Conservation (phyloP, 92 coral and sea anemone species). For the Palythoa grandiflora region DNA sequence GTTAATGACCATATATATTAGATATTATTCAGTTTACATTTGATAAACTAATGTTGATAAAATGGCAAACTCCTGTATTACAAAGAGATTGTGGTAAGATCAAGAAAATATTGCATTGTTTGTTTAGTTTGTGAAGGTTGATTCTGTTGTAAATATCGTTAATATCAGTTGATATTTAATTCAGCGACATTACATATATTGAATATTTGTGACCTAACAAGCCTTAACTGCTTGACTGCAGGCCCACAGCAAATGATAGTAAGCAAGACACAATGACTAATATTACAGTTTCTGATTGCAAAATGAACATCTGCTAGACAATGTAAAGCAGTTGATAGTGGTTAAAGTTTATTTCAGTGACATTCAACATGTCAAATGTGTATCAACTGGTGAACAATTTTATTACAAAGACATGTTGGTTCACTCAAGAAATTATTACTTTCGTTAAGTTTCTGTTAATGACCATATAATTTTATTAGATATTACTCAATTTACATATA, state of each 20-base stretch:
- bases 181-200: neutral
- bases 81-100: neutral
- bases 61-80: neutral
- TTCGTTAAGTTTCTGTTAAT: constrained; percentile 6
- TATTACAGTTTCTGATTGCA: constrained; percentile 49
- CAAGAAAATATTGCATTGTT: neutral
- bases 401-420: neutral
- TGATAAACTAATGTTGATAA: constrained; percentile 1
- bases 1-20: neutral
- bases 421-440: constrained; percentile 3
- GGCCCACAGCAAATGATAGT: constrained; percentile 35
- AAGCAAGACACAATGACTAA: constrained; percentile 30
- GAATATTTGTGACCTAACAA: too few relatives aligned
- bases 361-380: constrained; percentile 6
- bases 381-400: constrained; percentile 1
- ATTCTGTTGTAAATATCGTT: neutral
- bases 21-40: neutral
- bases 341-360: neutral
- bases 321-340: neutral
- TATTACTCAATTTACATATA: too few relatives aligned
- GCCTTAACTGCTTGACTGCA: constrained; percentile 10
- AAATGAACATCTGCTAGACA: constrained; percentile 8
- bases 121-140: neutral
- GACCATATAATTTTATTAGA: neutral
- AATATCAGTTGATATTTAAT: neutral